Conservation (phyloP, 2,797 vertebrate genomes). For the Pseudochaenichthys georgianus region DNA sequence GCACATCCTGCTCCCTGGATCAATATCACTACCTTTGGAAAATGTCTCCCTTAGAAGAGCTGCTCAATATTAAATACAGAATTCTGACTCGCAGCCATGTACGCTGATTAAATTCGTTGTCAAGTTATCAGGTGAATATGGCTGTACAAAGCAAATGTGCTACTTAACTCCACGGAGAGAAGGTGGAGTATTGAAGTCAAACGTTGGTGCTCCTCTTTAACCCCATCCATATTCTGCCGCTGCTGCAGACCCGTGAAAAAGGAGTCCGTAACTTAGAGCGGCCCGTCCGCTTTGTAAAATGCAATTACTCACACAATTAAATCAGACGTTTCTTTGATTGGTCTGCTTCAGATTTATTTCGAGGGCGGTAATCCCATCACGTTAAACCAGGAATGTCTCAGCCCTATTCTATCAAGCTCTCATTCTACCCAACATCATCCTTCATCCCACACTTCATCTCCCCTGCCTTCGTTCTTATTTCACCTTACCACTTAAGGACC, state of each 20-base stretch:
- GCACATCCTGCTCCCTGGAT: slow-evolving; percentile 10
- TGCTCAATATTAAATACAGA: slow-evolving; percentile 29
- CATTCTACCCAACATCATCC: slow-evolving; percentile 16
- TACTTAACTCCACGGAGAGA: slow-evolving; percentile 33
- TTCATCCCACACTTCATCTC: slow-evolving; percentile 3
- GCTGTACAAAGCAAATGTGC: slow-evolving; percentile 25
- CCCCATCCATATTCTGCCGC: slow-evolving; percentile 18
- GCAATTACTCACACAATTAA: slow-evolving; percentile 83
- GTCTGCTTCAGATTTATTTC: slow-evolving; percentile 79
- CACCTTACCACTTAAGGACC: slow-evolving; percentile 14
- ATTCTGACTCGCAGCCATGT: slow-evolving; percentile 6
- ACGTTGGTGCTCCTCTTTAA: slow-evolving; percentile 47
- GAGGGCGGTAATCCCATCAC: slow-evolving; percentile 74
- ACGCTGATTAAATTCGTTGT: slow-evolving; percentile 32
- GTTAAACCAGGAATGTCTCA: slow-evolving; percentile 70
- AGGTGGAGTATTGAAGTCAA: slow-evolving; percentile 34
- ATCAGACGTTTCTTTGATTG: slow-evolving; percentile 81
- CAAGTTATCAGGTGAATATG: slow-evolving; percentile 18
- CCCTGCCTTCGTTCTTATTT: slow-evolving; percentile 14
- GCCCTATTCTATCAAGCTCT: slow-evolving; percentile 69
- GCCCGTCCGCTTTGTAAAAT: slow-evolving; percentile 62
- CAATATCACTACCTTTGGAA: slow-evolving; percentile 16
- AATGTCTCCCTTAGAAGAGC: slow-evolving; percentile 3
- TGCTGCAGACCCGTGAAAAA: slow-evolving; percentile 26
- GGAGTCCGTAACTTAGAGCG: slow-evolving; percentile 62